Base-by-base conservation (phyloP, 2,888 invertebrate genomes). In the Acronicta psi region DNA sequence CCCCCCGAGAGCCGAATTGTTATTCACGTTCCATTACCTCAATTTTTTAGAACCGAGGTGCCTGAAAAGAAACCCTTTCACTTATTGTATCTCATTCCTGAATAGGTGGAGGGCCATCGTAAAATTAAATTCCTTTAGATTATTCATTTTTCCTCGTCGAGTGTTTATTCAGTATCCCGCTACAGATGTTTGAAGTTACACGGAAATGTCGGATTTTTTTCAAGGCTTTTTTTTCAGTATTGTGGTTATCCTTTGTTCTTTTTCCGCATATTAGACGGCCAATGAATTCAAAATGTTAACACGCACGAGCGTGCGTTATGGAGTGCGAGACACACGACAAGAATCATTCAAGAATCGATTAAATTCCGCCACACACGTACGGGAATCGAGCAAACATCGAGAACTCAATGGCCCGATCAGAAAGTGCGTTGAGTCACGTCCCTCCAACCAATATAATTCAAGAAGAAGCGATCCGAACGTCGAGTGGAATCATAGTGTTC, bases 11-110 rank as follows among this genome's bases (percentile, higher is more conserved):
- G 85, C 85, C 86, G 88, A 93, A 93, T 93, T 93, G 93, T 92
- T 93, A 93, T 93, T 93, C 93, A 91, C 92, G 89, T 92, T 90
- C 92, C 93, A 93, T 92, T 93, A 92, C 93, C 90, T 92, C 92
- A 93, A 89, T 93, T 93, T 93, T 93, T 93, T 93, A 91, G 90
- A 88, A 82, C 82, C 85, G 85, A 89, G 88, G 86, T 90, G 88
- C 83, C 89, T 90, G 87, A 89, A 91, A 91, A 88, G 90, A 83
- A 91, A 92, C 92, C 92, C 92, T 92, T 93, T 90, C 85, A 87
- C 89, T 92, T 90, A 91, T 92, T 92, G 91, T 91, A 87, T 89
- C 88, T 89, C 88, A 86, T 87, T 86, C 81, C 82, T 88, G 90
- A 91, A 91, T 86, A 83, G 86, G 84, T 83, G 73, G 80, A 87